These are phyloP conservation scores for Meloe dianella DNA, from an alignment of 2,888 invertebrate genomes.

Conservation along the genomic window DNA sequence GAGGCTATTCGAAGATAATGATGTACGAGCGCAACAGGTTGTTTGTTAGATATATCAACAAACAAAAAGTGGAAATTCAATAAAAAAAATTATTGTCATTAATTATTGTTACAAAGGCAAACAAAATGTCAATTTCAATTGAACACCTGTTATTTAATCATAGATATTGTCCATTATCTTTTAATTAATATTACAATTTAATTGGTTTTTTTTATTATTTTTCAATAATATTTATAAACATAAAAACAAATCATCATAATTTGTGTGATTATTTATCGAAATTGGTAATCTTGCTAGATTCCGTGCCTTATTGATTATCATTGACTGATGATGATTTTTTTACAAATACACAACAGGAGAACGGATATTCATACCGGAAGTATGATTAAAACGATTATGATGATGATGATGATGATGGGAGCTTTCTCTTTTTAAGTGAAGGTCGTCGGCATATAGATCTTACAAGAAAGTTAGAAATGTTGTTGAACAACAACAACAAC, in stretches of 20 bases:
- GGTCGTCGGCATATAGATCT: neutral
- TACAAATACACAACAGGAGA: neutral
- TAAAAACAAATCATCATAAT: too few species aligned
- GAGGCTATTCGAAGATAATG: too few species aligned
- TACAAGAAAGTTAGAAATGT: neutral
- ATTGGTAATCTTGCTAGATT: neutral
- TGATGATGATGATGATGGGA: neutral
- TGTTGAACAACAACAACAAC: too few species aligned
- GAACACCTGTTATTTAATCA: slow-evolving; percentile 1
- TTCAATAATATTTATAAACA: neutral
- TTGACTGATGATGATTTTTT: neutral
- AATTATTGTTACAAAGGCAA: too few species aligned
- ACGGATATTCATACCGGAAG: neutral
- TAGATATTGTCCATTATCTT: neutral
- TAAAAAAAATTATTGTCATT: too few species aligned
- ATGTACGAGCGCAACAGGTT: too few species aligned
- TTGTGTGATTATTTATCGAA: neutral
- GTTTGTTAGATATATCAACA: too few species aligned
- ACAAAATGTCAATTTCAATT: too few species aligned
- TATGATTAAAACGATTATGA: neutral
- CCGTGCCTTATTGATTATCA: neutral
- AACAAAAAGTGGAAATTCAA: too few species aligned
- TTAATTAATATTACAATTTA: neutral
- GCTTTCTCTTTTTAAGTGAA: neutral
- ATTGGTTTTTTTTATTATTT: neutral